Percentiles rank a stretch among this genome's conserved stretches.
phyloP scores from a whole-genome alignment of 2,888 invertebrate species.

The Ornithoptera alexandrae region DNA sequence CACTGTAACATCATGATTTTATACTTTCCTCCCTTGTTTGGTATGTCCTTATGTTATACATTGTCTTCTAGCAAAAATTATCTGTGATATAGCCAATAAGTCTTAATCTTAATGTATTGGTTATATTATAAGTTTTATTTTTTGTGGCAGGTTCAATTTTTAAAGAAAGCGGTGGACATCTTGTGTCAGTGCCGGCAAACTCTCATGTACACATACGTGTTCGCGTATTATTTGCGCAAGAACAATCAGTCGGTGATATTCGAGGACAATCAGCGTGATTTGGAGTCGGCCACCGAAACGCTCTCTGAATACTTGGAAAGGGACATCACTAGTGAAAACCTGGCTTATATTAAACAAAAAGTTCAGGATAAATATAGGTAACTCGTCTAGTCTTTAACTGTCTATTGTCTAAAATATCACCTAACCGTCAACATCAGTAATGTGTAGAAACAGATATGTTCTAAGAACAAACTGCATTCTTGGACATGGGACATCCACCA shows the following conservation, averaged over 20 bases:
- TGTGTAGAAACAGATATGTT: no score
- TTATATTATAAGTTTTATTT: not conserved
- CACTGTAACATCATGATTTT: no score
- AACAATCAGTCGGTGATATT: slow-evolving; percentile 99
- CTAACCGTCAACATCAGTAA: not conserved
- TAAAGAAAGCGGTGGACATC: slow-evolving; percentile 98
- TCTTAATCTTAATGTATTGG: no score
- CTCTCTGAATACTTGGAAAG: slow-evolving; percentile 98
- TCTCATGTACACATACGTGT: slow-evolving; percentile 98
- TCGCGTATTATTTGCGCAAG: slow-evolving; percentile 98
- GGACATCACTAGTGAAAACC: slow-evolving; percentile 97
- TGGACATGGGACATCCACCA: no score
- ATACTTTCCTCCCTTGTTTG: no score
- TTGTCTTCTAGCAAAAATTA: no score
- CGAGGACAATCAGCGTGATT: slow-evolving; percentile 98
- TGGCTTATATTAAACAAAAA: slow-evolving; percentile 98
- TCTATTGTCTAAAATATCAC: not conserved
- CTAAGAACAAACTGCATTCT: not conserved
- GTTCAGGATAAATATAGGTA: slow-evolving; percentile 98
- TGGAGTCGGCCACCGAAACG: slow-evolving; percentile 98
- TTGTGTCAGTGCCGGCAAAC: slow-evolving; percentile 98
- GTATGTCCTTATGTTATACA: no score
- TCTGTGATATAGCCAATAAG: no score
- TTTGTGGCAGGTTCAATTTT: slow-evolving; percentile 90
- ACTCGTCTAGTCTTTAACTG: slow-evolving; percentile 21